Conservation (phyloP, 2,113 vertebrate genomes). For the Pelusios castaneus region DNA sequence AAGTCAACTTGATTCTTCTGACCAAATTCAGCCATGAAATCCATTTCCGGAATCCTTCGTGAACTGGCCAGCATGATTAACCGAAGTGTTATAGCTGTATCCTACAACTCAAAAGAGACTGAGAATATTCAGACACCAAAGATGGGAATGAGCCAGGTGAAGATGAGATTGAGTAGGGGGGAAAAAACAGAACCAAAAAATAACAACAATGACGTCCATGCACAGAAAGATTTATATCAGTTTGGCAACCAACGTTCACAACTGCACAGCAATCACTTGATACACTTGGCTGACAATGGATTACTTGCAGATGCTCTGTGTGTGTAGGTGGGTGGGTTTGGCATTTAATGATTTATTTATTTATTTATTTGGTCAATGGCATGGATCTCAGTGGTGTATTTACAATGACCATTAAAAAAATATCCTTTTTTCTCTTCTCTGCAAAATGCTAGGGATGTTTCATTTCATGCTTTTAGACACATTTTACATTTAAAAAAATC, state of each 20-base stretch:
- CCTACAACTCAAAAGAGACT: conserved; percentile 16
- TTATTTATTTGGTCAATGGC: conserved; percentile 10
- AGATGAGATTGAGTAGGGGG: background rate
- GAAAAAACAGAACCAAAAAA: background rate
- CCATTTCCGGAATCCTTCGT: background rate
- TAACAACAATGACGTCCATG: background rate
- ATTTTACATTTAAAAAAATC: background rate
- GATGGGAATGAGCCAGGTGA: background rate
- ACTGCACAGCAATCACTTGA: conserved; percentile 60
- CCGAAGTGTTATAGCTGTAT: background rate
- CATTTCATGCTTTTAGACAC: background rate
- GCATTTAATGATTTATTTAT: conserved; percentile 10
- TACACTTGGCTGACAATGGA: conserved; percentile 34
- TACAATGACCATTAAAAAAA: conserved; percentile 56
- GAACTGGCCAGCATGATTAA: background rate
- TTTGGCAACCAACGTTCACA: conserved; percentile 57
- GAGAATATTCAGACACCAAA: conserved; percentile 8
- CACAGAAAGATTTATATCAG: conserved; percentile 9
- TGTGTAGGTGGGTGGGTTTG: conserved; percentile 19
- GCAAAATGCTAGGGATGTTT: background rate
- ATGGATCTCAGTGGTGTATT: conserved; percentile 48
- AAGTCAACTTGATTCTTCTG: background rate
- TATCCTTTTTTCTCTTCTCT: background rate
- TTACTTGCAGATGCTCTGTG: conserved; percentile 54
- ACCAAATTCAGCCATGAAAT: background rate